phyloP scores from a whole-genome alignment of 2,888 invertebrate species.

The Drosophila multiciliata region DNA sequence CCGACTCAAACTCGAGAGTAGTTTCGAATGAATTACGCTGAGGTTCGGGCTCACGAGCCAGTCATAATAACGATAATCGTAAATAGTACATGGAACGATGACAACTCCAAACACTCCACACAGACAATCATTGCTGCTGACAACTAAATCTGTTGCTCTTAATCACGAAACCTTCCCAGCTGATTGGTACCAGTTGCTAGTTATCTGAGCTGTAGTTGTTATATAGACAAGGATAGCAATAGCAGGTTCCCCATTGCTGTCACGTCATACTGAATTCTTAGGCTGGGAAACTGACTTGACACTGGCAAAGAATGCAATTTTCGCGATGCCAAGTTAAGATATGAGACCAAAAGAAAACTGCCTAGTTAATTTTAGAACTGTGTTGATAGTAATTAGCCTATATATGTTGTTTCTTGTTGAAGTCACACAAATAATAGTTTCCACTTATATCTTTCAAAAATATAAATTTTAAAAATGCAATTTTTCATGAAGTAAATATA shows the following conservation, averaged over 20 bases:
- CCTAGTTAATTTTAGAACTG: constrained; percentile 56
- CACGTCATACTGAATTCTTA: constrained; percentile 40
- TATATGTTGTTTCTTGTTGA: neutral
- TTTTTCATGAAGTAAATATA: neutral
- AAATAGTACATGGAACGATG: constrained; percentile 64
- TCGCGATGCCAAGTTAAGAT: constrained; percentile 34
- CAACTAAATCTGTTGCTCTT: constrained; percentile 58
- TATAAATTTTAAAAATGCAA: neutral
- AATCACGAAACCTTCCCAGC: constrained; percentile 48
- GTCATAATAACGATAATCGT: constrained; percentile 68
- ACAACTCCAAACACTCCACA: constrained; percentile 53
- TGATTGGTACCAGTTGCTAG: neutral
- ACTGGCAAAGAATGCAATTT: neutral
- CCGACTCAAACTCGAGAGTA: constrained; percentile 29
- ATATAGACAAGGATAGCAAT: constrained; percentile 1
- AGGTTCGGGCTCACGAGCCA: constrained; percentile 61
- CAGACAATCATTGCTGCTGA: constrained; percentile 52
- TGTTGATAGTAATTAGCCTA: constrained; percentile 49
- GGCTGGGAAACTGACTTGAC: constrained; percentile 19
- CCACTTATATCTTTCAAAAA: neutral
- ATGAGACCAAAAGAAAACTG: constrained; percentile 29
- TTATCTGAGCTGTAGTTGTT: constrained; percentile 16
- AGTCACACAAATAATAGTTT: neutral
- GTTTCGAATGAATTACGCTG: constrained; percentile 37
- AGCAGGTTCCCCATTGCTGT: constrained; percentile 11